Evolutionary conservation across 2,113 vertebrate genomes (phyloP).

Genomic region (Ictalurus furcatus): DNA sequence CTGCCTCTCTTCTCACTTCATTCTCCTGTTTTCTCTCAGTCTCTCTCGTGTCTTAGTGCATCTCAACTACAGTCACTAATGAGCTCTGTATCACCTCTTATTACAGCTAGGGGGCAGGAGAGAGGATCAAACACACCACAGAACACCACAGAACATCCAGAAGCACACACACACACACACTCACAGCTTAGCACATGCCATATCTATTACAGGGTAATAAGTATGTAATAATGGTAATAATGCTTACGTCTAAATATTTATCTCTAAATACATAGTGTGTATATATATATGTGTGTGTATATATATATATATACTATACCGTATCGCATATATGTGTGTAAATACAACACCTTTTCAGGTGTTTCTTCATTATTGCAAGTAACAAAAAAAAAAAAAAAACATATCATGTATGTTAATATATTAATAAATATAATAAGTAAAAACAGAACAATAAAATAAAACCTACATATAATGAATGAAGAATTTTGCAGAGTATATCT

Average conservation of each 20-base stretch:
- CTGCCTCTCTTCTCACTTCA: constrained; percentile 13
- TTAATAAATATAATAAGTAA: not conserved
- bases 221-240: not conserved
- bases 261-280: not conserved
- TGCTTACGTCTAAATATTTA: not conserved
- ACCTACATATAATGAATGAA: not conserved
- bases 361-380: too few relatives aligned
- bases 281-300: not conserved
- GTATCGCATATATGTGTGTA: not conserved
- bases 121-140: not conserved
- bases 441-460: too few relatives aligned
- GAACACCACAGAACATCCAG: not conserved
- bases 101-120: constrained; percentile 36
- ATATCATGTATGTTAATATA: too few relatives aligned
- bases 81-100: not conserved
- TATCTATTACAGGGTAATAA: not conserved
- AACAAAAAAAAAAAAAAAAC: not conserved
- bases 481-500: not conserved
- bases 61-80: constrained; percentile 10
- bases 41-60: constrained; percentile 10
- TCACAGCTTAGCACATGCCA: not conserved
- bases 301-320: not conserved
- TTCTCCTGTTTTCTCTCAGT: constrained; percentile 23
- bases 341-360: not conserved
- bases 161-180: not conserved